phyloP scores from a whole-genome alignment of 2,113 vertebrate species.

The Nipponia nippon region DNA sequence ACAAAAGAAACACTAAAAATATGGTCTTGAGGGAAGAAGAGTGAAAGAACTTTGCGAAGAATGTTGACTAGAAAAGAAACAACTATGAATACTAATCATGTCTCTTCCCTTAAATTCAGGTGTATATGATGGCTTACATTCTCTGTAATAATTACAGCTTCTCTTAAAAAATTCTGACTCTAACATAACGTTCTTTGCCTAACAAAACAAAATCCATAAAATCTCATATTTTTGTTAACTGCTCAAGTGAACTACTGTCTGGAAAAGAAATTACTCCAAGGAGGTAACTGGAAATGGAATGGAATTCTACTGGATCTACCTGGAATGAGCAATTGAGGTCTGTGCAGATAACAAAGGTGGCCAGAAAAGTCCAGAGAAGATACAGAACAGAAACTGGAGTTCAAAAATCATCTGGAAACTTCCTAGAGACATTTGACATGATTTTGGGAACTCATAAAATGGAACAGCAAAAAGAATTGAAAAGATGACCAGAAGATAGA shows the following conservation, averaged over 20 bases:
- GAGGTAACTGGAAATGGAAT: neutral
- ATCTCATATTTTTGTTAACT: neutral
- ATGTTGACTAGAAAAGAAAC: neutral
- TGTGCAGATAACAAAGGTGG: neutral
- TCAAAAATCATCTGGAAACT: neutral
- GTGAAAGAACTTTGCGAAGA: neutral
- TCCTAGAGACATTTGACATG: neutral
- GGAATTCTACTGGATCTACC: neutral
- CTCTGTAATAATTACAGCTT: neutral
- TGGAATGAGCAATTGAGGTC: neutral
- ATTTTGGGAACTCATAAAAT: neutral
- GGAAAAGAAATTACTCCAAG: neutral
- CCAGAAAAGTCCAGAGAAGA: neutral
- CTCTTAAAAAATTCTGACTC: neutral
- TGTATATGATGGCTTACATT: neutral
- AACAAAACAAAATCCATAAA: neutral
- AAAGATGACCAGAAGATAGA: neutral
- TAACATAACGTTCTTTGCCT: neutral
- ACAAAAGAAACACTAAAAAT: neutral
- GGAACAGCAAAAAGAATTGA: neutral
- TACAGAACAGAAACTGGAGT: neutral
- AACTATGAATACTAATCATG: neutral
- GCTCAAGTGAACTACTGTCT: neutral
- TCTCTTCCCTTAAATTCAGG: neutral
- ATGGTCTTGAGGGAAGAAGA: neutral